Percentiles rank a stretch among this genome's conserved stretches.
phyloP scores from a whole-genome alignment of 2,888 invertebrate species.

The Meta bourneti region DNA sequence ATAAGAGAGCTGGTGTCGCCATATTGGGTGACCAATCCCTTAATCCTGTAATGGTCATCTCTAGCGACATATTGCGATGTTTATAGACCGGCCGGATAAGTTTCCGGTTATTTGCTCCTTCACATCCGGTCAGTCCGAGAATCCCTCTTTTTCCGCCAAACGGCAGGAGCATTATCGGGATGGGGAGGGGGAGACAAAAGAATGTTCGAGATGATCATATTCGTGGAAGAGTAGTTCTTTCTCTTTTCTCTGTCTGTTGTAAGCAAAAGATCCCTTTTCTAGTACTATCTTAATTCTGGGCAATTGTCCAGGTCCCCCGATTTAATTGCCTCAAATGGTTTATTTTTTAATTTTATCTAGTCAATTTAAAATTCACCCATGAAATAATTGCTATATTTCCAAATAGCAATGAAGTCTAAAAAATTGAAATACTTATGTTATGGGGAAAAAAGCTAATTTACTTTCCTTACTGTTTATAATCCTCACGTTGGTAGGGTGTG shows the following conservation, averaged over 20 bases:
- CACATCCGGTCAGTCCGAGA: slow-evolving; percentile 65
- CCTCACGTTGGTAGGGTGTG: too few species aligned
- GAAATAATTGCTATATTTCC: too few species aligned
- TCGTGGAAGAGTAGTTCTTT: slow-evolving; percentile 10
- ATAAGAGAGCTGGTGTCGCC: slow-evolving; percentile 49
- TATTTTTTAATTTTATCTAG: too few species aligned
- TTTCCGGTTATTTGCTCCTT: slow-evolving; percentile 76
- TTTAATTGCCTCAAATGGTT: too few species aligned
- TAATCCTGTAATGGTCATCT: slow-evolving; percentile 76
- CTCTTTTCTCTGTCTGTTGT: not conserved
- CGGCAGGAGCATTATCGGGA: not conserved
- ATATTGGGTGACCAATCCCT: slow-evolving; percentile 72
- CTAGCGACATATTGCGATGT: slow-evolving; percentile 74
- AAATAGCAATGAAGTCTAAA: too few species aligned
- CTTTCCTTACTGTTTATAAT: too few species aligned
- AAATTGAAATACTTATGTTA: too few species aligned
- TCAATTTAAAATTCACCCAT: too few species aligned
- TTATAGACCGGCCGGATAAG: slow-evolving; percentile 74
- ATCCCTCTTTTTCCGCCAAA: slow-evolving; percentile 46
- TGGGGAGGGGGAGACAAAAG: not conserved
- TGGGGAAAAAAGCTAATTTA: too few species aligned
- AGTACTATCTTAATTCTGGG: too few species aligned
- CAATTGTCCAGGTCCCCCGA: too few species aligned
- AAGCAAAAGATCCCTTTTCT: not conserved
- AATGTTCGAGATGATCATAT: slow-evolving; percentile 32